phyloP scores from a whole-genome alignment of 2,888 invertebrate genomes.

The Endomychus coccineus region DNA sequence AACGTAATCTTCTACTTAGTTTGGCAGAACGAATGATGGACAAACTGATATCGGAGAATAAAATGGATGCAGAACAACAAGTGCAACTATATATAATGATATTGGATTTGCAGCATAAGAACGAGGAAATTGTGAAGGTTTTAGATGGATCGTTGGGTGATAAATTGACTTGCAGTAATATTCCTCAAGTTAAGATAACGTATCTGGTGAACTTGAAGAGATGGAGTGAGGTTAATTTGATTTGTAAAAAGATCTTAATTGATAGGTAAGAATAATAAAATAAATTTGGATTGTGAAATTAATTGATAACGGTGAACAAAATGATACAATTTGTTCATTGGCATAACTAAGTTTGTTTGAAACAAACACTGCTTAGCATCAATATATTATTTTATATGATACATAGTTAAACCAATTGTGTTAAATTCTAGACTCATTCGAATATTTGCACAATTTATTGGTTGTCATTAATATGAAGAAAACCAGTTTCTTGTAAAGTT shows the following conservation, averaged over 20 bases:
- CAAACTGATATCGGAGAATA: constrained; percentile 79
- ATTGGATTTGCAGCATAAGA: constrained; percentile 71
- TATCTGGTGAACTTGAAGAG: constrained; percentile 63
- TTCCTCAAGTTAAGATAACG: constrained; percentile 63
- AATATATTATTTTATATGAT: too few species aligned
- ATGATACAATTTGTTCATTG: too few species aligned
- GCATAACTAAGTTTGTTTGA: too few species aligned
- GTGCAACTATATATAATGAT: constrained; percentile 86
- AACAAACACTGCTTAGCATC: too few species aligned
- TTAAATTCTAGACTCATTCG: too few species aligned
- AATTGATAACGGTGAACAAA: too few species aligned
- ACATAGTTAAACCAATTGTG: too few species aligned
- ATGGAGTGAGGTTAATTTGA: constrained; percentile 67
- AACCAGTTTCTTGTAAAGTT: too few species aligned
- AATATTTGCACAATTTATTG: too few species aligned
- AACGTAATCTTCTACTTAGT: constrained; percentile 65
- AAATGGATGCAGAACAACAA: constrained; percentile 90
- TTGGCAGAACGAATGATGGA: constrained; percentile 92
- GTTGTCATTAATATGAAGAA: too few species aligned
- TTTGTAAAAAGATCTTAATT: constrained; percentile 65
- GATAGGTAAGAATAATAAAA: constrained; percentile 56
- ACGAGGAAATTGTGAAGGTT: constrained; percentile 71
- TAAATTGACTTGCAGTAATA: constrained; percentile 60
- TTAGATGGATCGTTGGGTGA: constrained; percentile 70
- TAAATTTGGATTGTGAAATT: too few species aligned